Evolutionary conservation across 1,140 invertebrate genomes (phyloP).

Genomic region (Platyscapa corneri): DNA sequence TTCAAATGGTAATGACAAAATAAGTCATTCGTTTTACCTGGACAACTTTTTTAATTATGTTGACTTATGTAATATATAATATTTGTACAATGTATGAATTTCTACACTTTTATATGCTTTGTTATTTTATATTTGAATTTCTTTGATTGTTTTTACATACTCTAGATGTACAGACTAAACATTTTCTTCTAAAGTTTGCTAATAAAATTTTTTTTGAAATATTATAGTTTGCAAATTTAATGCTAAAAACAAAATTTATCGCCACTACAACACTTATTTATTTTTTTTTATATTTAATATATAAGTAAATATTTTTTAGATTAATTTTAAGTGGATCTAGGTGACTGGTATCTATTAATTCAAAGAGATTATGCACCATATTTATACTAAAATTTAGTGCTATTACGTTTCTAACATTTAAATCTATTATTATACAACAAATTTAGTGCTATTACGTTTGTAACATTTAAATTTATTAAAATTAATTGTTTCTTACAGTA

Average conservation of each 20-base stretch:
- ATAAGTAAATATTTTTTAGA: too few relatives aligned
- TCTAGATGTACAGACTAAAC: neutral
- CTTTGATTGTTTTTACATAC: neutral
- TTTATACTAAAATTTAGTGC: too few relatives aligned
- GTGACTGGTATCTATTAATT: too few relatives aligned
- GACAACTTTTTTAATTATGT: neutral
- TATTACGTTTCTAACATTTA: too few relatives aligned
- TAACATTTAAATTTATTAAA: too few relatives aligned
- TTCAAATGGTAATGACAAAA: neutral
- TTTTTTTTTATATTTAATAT: too few relatives aligned
- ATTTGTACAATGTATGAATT: neutral
- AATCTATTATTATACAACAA: too few relatives aligned
- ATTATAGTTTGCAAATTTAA: neutral
- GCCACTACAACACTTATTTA: too few relatives aligned
- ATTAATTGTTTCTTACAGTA: too few relatives aligned
- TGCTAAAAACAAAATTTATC: too few relatives aligned
- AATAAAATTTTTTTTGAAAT: neutral
- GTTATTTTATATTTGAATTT: neutral
- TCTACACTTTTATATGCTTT: neutral
- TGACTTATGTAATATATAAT: neutral
- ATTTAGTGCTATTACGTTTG: too few relatives aligned
- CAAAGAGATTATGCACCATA: too few relatives aligned
- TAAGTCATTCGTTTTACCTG: conserved; percentile 10
- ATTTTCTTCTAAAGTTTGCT: neutral
- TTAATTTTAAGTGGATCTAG: neutral